Evolutionary conservation across 1,140 invertebrate genomes (phyloP).

Genomic region (Oryzaephilus surinamensis): DNA sequence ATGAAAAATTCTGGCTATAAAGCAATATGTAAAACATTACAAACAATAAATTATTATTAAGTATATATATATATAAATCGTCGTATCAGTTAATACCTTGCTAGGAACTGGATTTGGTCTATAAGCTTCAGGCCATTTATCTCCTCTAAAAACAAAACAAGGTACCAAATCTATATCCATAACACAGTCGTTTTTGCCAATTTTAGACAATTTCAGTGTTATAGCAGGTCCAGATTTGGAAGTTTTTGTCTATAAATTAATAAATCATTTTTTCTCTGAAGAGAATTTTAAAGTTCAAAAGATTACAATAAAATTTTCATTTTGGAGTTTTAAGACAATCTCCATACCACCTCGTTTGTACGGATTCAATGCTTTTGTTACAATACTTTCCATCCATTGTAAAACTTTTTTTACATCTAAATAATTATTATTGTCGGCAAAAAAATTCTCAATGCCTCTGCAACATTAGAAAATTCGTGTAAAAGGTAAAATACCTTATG

Average conservation of each 20-base stretch:
- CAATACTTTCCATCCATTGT: conserved; percentile 24
- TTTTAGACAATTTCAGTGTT: conserved; percentile 17
- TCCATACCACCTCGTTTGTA: not conserved
- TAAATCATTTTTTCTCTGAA: no score
- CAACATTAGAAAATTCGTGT: not conserved
- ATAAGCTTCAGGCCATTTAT: conserved; percentile 24
- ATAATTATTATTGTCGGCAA: conserved; percentile 17
- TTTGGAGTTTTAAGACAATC: not conserved
- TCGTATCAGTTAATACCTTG: conserved; percentile 1
- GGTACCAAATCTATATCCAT: conserved; percentile 32
- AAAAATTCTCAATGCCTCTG: conserved; percentile 2
- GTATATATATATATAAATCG: conserved; percentile 8
- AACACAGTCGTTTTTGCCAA: conserved; percentile 13
- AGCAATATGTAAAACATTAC: not conserved
- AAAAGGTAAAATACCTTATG: not conserved
- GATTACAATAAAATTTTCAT: conserved; percentile 1
- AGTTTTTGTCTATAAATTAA: conserved; percentile 11
- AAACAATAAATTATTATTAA: not conserved
- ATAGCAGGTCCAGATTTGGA: conserved; percentile 26
- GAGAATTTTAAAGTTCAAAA: no score
- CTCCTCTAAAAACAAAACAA: conserved; percentile 23
- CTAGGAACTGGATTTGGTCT: conserved; percentile 10
- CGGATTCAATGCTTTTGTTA: conserved; percentile 14
- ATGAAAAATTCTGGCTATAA: conserved; percentile 23
- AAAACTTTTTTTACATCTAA: conserved; percentile 18